These are phyloP conservation scores for Brachionus paranguensis DNA, from an alignment of 1,140 invertebrate genomes.

Conservation along the genomic window DNA sequence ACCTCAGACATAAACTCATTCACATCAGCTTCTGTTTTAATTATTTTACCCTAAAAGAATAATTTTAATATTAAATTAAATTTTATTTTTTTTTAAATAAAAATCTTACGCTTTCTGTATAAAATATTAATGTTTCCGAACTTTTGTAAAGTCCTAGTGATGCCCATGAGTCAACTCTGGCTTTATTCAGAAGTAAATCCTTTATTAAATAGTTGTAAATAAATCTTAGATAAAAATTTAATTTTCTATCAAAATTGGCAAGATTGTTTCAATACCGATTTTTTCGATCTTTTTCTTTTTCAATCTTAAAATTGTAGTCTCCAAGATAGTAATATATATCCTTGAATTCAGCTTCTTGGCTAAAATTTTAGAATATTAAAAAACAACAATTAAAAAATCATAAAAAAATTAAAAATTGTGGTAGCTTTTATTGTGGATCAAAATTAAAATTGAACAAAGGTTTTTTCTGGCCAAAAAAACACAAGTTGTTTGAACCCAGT, in stretches of 20 bases:
- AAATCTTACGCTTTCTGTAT: background rate
- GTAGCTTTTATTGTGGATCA: no score
- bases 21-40: background rate
- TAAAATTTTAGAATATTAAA: background rate
- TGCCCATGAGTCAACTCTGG: slow-evolving; percentile 31
- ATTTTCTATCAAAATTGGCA: background rate
- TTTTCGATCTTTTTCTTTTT: slow-evolving; percentile 1
- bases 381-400: no score
- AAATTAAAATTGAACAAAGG: no score
- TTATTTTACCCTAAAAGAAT: background rate
- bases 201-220: slow-evolving; percentile 10
- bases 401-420: no score
- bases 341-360: background rate
- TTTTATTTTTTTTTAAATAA: background rate
- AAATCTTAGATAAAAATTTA: background rate
- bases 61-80: background rate
- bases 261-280: background rate
- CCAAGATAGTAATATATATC: slow-evolving; percentile 20
- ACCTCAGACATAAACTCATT: background rate
- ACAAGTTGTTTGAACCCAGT: no score
- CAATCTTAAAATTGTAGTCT: slow-evolving; percentile 22
- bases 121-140: background rate
- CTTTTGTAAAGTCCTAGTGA: background rate
- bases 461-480: no score
- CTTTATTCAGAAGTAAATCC: background rate